phyloP scores from a whole-genome alignment of 2,888 invertebrate species.

The Chaitophorus viminalis region DNA sequence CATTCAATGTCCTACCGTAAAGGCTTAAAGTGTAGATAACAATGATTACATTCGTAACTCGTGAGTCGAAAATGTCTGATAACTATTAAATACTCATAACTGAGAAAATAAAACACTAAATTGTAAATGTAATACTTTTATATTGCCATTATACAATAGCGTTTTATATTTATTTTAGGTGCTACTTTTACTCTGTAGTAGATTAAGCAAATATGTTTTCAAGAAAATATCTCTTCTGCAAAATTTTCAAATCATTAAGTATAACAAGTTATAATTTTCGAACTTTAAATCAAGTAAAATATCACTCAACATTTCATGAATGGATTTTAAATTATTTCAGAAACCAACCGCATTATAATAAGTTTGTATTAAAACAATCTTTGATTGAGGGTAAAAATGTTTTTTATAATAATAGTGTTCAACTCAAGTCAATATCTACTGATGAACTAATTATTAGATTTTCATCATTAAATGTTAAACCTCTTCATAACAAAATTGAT shows the following conservation, averaged over 20 bases:
- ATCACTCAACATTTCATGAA: slow-evolving; percentile 29
- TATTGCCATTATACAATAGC: neutral
- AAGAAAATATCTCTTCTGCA: neutral
- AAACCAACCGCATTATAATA: slow-evolving; percentile 25
- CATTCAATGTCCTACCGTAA: too few relatives aligned
- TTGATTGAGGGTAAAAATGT: neutral
- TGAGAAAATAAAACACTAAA: neutral
- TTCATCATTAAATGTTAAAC: neutral
- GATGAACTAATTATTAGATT: slow-evolving; percentile 40
- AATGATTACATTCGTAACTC: too few relatives aligned
- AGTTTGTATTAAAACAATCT: slow-evolving; percentile 37
- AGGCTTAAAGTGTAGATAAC: too few relatives aligned
- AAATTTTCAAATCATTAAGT: slow-evolving; percentile 6
- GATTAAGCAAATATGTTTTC: neutral
- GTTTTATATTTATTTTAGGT: too few relatives aligned
- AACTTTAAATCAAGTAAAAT: neutral
- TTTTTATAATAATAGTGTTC: neutral
- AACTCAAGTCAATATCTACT: slow-evolving; percentile 15
- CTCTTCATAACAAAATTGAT: slow-evolving; percentile 14
- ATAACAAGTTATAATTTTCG: neutral
- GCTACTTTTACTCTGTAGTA: too few relatives aligned
- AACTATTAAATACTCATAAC: neutral
- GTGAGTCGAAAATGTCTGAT: too few relatives aligned
- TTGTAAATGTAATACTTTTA: neutral
- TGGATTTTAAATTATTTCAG: slow-evolving; percentile 43